Evolutionary conservation across 2,888 invertebrate species (phyloP), one percentile per base, ranked within the genome.

Genomic region (Perizoma affinitatum): DNA sequence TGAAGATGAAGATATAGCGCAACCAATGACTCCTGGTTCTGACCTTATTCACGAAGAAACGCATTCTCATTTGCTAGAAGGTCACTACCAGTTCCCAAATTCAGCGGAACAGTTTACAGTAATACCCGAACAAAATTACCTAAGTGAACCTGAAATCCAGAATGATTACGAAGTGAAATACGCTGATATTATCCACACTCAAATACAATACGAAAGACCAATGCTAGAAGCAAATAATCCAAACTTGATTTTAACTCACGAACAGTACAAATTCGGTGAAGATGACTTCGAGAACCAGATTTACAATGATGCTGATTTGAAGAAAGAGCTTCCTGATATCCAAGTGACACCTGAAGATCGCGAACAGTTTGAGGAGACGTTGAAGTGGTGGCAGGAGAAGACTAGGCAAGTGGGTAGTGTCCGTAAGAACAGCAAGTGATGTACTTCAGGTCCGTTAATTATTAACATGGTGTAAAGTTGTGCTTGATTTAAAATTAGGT

Each of bases 1-100:
- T 60, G 94, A 94, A 63, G 94, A 95, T 78, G 94, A 94, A 63
- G 95, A 95, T 70, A 93, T 93, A 51, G 90, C 92, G 22, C 93
- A 93, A 66, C 94, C 94, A 46, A 74, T 94, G 67, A 93, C 93
- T 6, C 93, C 93, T 1, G 87, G 88, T 8, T 92, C 93, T 4
- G 93, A 93, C 66, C 78, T 92, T 10, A 82, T 80, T n/a, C 89
- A 88, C 43, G 93, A 94, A 61, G 93, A 93, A 62, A 80, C 93
- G n/a, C 89, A 91, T 70, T 71, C 92, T 4, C 87, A 88, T 63
- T 70, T 94, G 55, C 80, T 94, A 44, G 93, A 93, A 11, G 84
- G 88, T 0, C 90, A 93, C 68, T 87, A 94, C 59, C 89, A 93
- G 10, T 93, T 93, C 66, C 90, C 91, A 1, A 90, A 86, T 67